Evolutionary conservation across 2,888 invertebrate species (phyloP).

Genomic region (Archips crataeganus): DNA sequence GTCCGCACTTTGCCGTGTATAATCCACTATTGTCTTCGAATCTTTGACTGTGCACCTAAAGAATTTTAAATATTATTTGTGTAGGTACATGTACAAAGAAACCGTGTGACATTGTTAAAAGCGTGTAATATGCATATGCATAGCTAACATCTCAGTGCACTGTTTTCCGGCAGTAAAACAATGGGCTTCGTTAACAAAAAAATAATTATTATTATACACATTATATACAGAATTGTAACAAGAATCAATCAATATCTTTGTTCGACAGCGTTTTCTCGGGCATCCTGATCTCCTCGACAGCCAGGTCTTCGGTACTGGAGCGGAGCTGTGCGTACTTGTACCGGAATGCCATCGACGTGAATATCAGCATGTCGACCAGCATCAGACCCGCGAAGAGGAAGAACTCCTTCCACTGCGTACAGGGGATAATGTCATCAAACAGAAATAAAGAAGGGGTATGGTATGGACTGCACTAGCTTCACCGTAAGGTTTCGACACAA

Average conservation of each 20-base stretch:
- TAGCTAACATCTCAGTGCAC: neutral
- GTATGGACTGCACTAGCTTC: too few relatives aligned
- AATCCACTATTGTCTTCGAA: too few relatives aligned
- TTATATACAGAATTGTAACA: constrained; percentile 21
- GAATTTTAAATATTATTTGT: too few relatives aligned
- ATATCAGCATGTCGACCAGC: constrained; percentile 93
- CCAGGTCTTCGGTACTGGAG: constrained; percentile 66
- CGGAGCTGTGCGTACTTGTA: constrained; percentile 89
- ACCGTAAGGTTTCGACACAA: too few relatives aligned
- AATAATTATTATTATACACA: neutral
- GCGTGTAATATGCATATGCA: neutral
- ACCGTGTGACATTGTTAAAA: too few relatives aligned
- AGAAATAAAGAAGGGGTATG: neutral
- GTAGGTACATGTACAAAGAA: too few relatives aligned
- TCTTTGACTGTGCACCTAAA: too few relatives aligned
- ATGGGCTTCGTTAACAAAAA: constrained; percentile 29
- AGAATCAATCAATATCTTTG: constrained; percentile 39
- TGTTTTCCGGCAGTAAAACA: neutral
- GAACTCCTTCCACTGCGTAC: constrained; percentile 92
- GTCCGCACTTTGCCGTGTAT: too few relatives aligned
- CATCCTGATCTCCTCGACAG: constrained; percentile 68
- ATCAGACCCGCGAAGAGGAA: constrained; percentile 95
- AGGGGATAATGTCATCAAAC: neutral
- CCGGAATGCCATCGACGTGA: constrained; percentile 91
- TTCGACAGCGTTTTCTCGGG: constrained; percentile 58